Percentiles rank a stretch among this genome's conserved stretches.
Conservation (phyloP, 2,888 invertebrate species). For the Caenorhabditis sp. region DNA sequence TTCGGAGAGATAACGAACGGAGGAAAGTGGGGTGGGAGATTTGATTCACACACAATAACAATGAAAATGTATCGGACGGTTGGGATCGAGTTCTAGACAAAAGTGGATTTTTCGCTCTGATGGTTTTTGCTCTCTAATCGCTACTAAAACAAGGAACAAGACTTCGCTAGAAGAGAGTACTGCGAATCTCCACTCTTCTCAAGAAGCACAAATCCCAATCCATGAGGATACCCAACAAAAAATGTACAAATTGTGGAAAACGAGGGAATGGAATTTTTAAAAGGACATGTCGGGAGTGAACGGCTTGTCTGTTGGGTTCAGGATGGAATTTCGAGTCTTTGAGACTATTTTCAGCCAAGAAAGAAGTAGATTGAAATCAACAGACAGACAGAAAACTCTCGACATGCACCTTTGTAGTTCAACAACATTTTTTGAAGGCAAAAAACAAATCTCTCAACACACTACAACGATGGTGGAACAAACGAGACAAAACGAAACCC, state of each 20-base stretch:
- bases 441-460: constrained; percentile 44
- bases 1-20: constrained; percentile 14
- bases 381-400: neutral
- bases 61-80: constrained; percentile 35
- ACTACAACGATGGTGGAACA: constrained; percentile 25
- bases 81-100: neutral
- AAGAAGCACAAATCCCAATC: neutral
- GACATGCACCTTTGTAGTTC: constrained; percentile 1
- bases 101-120: neutral
- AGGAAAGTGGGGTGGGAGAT: constrained; percentile 24
- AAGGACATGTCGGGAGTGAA: neutral
- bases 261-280: constrained; percentile 4
- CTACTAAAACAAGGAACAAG: constrained; percentile 49
- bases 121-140: neutral
- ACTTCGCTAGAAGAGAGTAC: constrained; percentile 27
- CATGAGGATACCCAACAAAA: constrained; percentile 49
- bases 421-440: constrained; percentile 46
- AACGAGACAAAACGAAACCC: constrained; percentile 28
- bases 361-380: neutral
- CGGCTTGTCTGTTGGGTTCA: neutral
- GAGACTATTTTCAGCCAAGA: neutral
- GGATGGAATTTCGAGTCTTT: too few relatives aligned
- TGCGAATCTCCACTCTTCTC: neutral
- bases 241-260: constrained; percentile 42
- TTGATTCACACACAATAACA: constrained; percentile 45